Base-by-base conservation (phyloP, 1,140 invertebrate genomes). In the Heterodera schachtii region DNA sequence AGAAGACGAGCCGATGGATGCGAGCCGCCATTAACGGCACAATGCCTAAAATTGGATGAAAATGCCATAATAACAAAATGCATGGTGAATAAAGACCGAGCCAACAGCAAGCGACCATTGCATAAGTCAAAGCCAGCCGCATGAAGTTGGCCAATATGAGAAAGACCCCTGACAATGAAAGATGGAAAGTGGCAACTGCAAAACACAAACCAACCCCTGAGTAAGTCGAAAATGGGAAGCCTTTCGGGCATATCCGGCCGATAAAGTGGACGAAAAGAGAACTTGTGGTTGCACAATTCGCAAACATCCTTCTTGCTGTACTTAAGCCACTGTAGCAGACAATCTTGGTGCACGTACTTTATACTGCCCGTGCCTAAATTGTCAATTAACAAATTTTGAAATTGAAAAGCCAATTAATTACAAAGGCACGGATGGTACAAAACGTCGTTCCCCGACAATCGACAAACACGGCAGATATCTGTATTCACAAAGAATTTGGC, bases 241-340 rank as follows among this genome's bases (percentile, higher is more conserved):
- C 97, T 92, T 73, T 97, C 94, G 11, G 97, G 97, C 97, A 99
- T 99, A 90, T 99, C 96, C 43, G 96, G 95, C 11, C 96, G 96
- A 92, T 99, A 99, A 84, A 99, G 98, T 80, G 97, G 97, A 88
- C 95, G 96, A 90, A 99, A 99, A 3, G 96, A 96, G 91, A 98
- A 99, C 52, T 95, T 93, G 90, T 99, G 95, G 83, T 96, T 96
- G 90, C 98, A 99, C 83, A 99, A 92, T 91, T 99, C 98, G 91
- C 98, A 99, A 88, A 96, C 98, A 91, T 99, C 97, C 92, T 98
- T 98, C 80, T 96, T 93, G 70, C 96, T 98, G 90, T 98, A 98
- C 84, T 93, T 92, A 52, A 93, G 89, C 93, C 93, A 93, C 88
- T 93, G 93, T 11, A 93, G 90, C 52, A 93, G 90, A 88, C 93